Conservation (phyloP, 2,113 vertebrate species). For the Neodontobutis hainanensis region DNA sequence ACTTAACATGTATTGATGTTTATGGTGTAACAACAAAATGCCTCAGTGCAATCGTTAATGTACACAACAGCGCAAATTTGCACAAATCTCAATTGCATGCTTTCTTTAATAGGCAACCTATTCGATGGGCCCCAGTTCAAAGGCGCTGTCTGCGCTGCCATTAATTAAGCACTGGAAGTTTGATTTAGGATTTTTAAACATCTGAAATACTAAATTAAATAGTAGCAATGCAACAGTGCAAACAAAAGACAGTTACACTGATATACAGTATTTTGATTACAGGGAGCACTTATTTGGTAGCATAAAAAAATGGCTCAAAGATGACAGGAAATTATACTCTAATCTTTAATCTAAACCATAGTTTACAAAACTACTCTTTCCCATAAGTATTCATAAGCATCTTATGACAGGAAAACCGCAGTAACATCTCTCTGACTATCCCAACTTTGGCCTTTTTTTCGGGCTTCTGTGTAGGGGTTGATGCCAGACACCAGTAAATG, state of each 20-base stretch:
- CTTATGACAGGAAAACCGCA: slow-evolving; percentile 2
- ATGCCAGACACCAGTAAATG: slow-evolving; percentile 39
- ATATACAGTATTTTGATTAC: neutral
- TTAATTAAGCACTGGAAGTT: neutral
- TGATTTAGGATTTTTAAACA: neutral
- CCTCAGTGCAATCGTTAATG: neutral
- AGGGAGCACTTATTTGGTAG: neutral
- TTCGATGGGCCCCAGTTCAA: no score
- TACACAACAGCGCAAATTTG: neutral
- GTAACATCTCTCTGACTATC: slow-evolving; percentile 7
- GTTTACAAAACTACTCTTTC: no score
- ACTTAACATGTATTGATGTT: neutral
- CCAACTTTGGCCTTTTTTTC: slow-evolving; percentile 26
- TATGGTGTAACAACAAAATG: neutral
- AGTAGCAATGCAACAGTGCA: slow-evolving; percentile 2
- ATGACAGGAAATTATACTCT: no score
- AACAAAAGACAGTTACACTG: neutral
- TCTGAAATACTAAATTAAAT: neutral
- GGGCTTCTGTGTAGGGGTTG: slow-evolving; percentile 31
- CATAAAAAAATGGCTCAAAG: no score
- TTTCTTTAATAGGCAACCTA: no score
- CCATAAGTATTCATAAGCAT: neutral
- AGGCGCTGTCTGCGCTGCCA: no score
- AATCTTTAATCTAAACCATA: no score
- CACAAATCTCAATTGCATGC: neutral